Evolutionary conservation across 2,113 vertebrate genomes (phyloP), one percentile per base, ranked within the genome.

Genomic region (Amblyornis subalaris): DNA sequence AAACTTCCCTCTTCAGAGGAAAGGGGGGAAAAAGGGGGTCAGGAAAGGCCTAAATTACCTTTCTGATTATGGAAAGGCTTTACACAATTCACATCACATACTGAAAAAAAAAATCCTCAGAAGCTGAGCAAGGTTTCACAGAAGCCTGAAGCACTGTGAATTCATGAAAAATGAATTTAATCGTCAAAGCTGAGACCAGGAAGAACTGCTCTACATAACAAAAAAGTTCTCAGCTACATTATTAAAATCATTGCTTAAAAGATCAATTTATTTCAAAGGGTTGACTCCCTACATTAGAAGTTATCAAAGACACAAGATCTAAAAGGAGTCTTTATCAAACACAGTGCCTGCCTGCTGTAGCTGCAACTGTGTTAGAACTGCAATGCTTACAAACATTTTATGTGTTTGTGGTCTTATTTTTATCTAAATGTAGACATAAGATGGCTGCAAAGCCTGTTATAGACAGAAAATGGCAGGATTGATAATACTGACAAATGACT

Each of bases 81-180:
- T 86, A 87, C 89, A 93, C 77, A 77, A 94, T 91, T 96, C 86
- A 76, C 79, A 45, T 53, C 62, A 73, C 82, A 85, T 53, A 31
- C 54, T 53, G 35, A 66, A 77, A 88, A 90, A 83, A 89, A 85
- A 89, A 93, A 51, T 53, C 53, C 88, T 85, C 84, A 95, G 91
- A 94, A 96, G 88, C 72, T 62, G 89, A 93, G 75, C 33, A 14
- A 93, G 50, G 89, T 88, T 95, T 94, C 69, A 94, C 70, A 67
- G 79, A 72, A 92, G 95, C 95, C 94, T 47, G 62, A 91, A 97
- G 96, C 79, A 58, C 70, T 94, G 71, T n/a, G 81, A 91, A 92
- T 90, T 96, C 95, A 96, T 94, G 93, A 97, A 97, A 98, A 97
- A 95, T 96, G 91, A 97, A 98, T 96, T 95, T 91, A 91, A 14